phyloP scores from a whole-genome alignment of 1,140 invertebrate genomes.

The Drosophila tsacasi region DNA sequence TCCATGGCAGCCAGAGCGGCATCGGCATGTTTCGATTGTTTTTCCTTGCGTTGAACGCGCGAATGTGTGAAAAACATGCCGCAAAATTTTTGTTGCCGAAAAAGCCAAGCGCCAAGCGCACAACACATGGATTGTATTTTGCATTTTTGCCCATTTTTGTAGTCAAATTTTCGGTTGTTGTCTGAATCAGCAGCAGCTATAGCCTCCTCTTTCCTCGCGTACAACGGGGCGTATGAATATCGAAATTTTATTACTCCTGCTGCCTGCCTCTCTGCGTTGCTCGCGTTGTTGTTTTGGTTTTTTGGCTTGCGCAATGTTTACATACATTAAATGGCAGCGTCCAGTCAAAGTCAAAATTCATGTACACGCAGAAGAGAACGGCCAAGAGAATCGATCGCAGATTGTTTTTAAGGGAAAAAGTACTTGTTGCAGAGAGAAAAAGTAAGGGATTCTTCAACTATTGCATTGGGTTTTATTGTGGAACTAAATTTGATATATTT shows the following conservation, averaged over 20 bases:
- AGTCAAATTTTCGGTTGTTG: constrained; percentile 75
- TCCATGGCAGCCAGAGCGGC: constrained; percentile 76
- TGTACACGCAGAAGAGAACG: constrained; percentile 55
- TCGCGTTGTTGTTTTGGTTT: constrained; percentile 60
- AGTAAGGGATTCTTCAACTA: not conserved
- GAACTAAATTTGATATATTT: not conserved
- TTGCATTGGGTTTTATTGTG: no score
- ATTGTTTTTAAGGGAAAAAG: constrained; percentile 9
- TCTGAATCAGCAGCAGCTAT: constrained; percentile 75
- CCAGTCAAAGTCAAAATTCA: constrained; percentile 78
- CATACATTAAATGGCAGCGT: constrained; percentile 60
- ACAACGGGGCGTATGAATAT: constrained; percentile 80
- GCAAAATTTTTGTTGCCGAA: constrained; percentile 73
- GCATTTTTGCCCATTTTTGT: constrained; percentile 83
- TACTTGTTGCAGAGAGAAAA: constrained; percentile 5
- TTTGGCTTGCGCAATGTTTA: constrained; percentile 78
- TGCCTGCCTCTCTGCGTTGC: constrained; percentile 8
- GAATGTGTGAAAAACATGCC: constrained; percentile 83
- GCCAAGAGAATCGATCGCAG: constrained; percentile 14
- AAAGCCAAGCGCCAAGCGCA: constrained; percentile 61
- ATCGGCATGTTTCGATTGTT: constrained; percentile 67
- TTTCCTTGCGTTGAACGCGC: constrained; percentile 58
- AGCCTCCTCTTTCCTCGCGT: constrained; percentile 43
- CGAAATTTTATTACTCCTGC: constrained; percentile 49
- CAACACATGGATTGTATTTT: constrained; percentile 61